These are phyloP conservation scores for Chromobotia macracanthus DNA, from an alignment of 2,797 vertebrate species.

Conservation along the genomic window DNA sequence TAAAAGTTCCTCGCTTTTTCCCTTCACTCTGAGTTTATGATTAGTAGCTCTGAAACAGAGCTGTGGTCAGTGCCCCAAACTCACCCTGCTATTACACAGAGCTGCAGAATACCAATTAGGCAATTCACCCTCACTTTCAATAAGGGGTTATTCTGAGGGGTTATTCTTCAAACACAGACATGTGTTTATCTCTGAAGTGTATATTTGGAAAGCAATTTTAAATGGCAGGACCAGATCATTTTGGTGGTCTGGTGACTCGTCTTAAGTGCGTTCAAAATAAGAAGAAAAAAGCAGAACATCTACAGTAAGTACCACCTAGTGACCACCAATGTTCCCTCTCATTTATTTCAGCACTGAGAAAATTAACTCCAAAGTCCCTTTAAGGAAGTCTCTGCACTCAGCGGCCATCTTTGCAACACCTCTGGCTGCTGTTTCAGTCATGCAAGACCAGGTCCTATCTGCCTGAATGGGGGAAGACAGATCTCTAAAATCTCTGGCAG, in stretches of 20 bases:
- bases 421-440: no score
- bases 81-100: slow-evolving; percentile 61
- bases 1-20: slow-evolving; percentile 56
- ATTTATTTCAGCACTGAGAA: neutral
- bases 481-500: no score
- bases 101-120: slow-evolving; percentile 42
- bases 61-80: slow-evolving; percentile 52
- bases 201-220: slow-evolving; percentile 33
- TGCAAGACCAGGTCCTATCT: no score
- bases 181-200: slow-evolving; percentile 40
- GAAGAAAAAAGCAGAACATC: neutral
- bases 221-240: slow-evolving; percentile 3
- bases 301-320: neutral
- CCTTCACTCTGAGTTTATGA: slow-evolving; percentile 50
- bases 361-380: neutral
- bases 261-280: neutral
- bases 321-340: neutral
- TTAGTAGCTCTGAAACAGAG: slow-evolving; percentile 51
- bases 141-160: slow-evolving; percentile 37
- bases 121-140: slow-evolving; percentile 38
- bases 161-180: slow-evolving; percentile 49
- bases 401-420: no score
- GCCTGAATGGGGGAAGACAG: no score
- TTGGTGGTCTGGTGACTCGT: neutral
- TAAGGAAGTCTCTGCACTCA: no score